Percentiles rank a stretch among this genome's conserved stretches.
Evolutionary conservation across 2,113 vertebrate genomes (phyloP).

Genomic region (Cricetomys ansorgei): DNA sequence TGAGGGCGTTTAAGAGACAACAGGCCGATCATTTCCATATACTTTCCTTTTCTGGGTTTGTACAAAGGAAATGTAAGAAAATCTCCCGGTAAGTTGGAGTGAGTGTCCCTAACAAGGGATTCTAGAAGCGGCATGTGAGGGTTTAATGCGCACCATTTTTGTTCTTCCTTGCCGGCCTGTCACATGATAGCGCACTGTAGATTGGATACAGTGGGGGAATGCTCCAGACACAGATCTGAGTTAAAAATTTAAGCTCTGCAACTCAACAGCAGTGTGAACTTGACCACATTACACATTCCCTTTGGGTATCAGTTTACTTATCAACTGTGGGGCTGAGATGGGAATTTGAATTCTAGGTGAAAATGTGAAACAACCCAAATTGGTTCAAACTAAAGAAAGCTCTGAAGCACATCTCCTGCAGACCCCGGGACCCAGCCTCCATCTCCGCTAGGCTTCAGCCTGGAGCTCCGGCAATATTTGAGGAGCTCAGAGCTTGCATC

Average conservation of each 20-base stretch:
- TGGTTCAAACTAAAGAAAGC: background rate
- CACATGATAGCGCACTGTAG: background rate
- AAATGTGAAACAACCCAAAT: background rate
- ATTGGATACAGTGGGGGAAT: background rate
- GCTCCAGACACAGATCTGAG: background rate
- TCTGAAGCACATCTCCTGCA: rapidly evolving
- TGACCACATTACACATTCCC: background rate
- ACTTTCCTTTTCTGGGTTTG: background rate
- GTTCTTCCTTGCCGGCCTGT: background rate
- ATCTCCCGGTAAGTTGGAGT: background rate
- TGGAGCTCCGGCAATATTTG: rapidly evolving
- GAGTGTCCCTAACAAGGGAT: background rate
- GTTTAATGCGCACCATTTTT: background rate
- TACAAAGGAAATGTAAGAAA: background rate
- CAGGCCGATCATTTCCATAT: background rate
- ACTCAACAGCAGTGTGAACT: background rate
- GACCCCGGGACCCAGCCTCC: rapidly evolving
- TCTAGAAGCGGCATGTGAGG: background rate
- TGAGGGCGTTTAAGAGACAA: background rate
- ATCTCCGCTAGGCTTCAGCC: background rate
- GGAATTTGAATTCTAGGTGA: background rate
- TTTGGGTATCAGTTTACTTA: background rate
- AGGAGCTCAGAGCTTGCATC: background rate
- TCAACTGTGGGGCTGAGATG: background rate
- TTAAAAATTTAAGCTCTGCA: background rate